These are phyloP conservation scores for Amphipoea lucens DNA, from an alignment of 2,888 invertebrate species.

Conservation along the genomic window DNA sequence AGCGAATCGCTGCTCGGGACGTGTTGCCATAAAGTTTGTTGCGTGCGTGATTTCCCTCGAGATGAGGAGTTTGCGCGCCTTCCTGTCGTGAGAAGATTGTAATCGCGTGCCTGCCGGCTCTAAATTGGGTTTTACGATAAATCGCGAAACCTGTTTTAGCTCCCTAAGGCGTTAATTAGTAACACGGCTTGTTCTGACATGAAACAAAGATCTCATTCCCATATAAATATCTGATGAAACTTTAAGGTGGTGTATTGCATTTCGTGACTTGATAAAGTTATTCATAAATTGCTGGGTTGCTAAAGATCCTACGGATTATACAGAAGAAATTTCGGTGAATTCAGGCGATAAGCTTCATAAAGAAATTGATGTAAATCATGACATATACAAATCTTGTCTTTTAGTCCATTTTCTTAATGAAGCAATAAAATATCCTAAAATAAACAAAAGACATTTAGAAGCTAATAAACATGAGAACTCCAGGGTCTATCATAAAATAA, in stretches of 20 bases:
- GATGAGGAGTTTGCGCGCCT: conserved; percentile 90
- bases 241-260: conserved; percentile 24
- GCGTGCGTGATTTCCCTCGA: conserved; percentile 91
- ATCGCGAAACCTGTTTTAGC: conserved; percentile 87
- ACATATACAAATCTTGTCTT: neutral
- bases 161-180: conserved; percentile 88
- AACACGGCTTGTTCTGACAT: conserved; percentile 82
- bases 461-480: conserved; percentile 46
- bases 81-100: conserved; percentile 91
- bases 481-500: conserved; percentile 44
- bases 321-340: neutral
- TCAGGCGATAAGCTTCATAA: neutral
- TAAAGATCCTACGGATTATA: neutral
- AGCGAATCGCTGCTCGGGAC: conserved; percentile 88
- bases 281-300: conserved; percentile 14
- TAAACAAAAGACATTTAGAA: conserved; percentile 24
- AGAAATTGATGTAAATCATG: neutral
- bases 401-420: conserved; percentile 11
- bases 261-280: conserved; percentile 25
- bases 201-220: conserved; percentile 80
- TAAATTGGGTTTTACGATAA: conserved; percentile 90
- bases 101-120: conserved; percentile 90
- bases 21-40: conserved; percentile 91
- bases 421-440: conserved; percentile 19
- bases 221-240: conserved; percentile 65